Base-by-base conservation (phyloP, 2,888 invertebrate species). In the Melanophora roralis region DNA sequence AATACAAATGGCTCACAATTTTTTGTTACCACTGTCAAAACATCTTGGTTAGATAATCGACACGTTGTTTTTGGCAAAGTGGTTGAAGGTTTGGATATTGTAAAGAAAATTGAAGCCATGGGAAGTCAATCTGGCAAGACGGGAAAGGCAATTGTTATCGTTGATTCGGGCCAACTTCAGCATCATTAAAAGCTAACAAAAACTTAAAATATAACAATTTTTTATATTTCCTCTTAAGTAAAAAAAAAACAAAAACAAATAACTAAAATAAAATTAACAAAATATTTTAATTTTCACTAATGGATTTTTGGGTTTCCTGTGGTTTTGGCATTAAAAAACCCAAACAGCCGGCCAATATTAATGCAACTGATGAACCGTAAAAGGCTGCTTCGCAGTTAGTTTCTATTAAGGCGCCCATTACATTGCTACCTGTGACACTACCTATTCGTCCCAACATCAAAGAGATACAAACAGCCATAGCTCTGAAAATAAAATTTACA, bases 1-100 rank as follows among this genome's bases (percentile, higher is more conserved):
- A 95, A 97, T 88, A 97, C 98, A 69, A 98, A 98, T 90, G 98
- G 98, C 60, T 97, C 97, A 64, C 98, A 98, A 90, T 98, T 98
- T 91, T 98, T 98, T 90, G 94, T 98, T 83, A 97, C 97, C 75
- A 97, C 97, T 75, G 95, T 93, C 40, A 95, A 96, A 87, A 98
- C 98, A n/a, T 91, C 93, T 36, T 98, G 98, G 98, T 91, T 97
- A 85, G 97, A 97, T 87, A 94, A 93, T 86, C 96, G 96, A 89
- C 97, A 98, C 90, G 97, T 98, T 77, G 97, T 98, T 0, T 98
- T 98, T 90, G 98, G 98, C 53, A 90, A 93, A 83, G 96, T 98
- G 47, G 93, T 95, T 14, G 96, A 97, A 85, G 97, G 97, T 71
- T 93, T 97, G 94, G 96, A 97, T 86, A 92, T 97, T 81, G 95